These are phyloP conservation scores for Drosophila sulfurigaster DNA, from an alignment of 1,140 invertebrate genomes.

Conservation along the genomic window DNA sequence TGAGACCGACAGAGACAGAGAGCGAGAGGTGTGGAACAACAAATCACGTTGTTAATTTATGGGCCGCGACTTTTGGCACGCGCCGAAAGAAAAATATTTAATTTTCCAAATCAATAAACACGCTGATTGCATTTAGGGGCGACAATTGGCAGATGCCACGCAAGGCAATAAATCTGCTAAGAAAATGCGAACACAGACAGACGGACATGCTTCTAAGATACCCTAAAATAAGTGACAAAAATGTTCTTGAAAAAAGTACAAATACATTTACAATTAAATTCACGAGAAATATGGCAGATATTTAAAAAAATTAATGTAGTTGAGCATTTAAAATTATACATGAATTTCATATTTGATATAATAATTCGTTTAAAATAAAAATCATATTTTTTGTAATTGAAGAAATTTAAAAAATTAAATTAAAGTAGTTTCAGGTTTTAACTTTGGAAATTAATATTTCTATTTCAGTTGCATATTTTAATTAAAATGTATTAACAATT, in stretches of 20 bases:
- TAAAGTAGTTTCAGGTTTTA: no score
- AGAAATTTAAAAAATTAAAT: no score
- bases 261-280: neutral
- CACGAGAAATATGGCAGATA: no score
- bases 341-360: no score
- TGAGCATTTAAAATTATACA: no score
- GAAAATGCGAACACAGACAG: slow-evolving; percentile 8
- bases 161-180: slow-evolving; percentile 69
- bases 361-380: no score
- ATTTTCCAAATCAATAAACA: slow-evolving; percentile 83
- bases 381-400: no score
- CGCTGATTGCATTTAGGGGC: slow-evolving; percentile 76
- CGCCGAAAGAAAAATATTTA: slow-evolving; percentile 79
- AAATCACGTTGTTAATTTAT: slow-evolving; percentile 73
- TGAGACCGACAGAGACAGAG: neutral
- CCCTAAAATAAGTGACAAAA: neutral
- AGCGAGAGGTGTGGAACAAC: slow-evolving; percentile 5
- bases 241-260: neutral
- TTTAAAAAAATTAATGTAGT: no score
- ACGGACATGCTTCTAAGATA: neutral
- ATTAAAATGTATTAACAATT: no score
- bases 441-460: no score
- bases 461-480: no score
- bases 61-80: slow-evolving; percentile 53
- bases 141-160: slow-evolving; percentile 69